Conservation (phyloP, 2,888 invertebrate species). For the Melanchra persicariae region DNA sequence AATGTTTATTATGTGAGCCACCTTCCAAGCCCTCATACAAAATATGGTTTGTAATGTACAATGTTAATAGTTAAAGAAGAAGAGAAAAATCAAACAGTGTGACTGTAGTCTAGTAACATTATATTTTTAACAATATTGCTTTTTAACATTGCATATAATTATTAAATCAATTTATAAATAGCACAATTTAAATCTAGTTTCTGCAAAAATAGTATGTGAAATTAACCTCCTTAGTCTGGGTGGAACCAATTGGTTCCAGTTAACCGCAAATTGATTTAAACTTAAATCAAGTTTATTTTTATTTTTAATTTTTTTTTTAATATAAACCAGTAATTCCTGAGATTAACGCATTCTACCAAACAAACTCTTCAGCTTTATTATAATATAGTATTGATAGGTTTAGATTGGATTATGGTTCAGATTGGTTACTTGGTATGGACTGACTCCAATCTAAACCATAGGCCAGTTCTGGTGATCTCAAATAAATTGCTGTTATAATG, state of each 20-base stretch:
- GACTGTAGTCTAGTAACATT: conserved; percentile 7
- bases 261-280: no score
- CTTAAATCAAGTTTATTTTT: no score
- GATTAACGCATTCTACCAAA: no score
- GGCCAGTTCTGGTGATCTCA: conserved; percentile 22
- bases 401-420: no score
- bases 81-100: neutral
- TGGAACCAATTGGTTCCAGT: no score
- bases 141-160: neutral
- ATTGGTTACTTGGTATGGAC: neutral
- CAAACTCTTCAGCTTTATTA: no score
- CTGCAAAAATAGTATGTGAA: neutral
- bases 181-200: neutral
- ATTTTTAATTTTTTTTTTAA: no score
- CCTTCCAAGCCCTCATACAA: neutral
- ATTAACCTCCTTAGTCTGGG: no score
- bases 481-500: conserved; percentile 10
- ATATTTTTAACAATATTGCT: conserved; percentile 16
- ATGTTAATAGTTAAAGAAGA: no score
- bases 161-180: neutral
- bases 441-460: neutral
- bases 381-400: no score
- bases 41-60: neutral
- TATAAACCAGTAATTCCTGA: no score
- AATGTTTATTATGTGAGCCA: neutral